Evolutionary conservation across 37 sponge, comb jelly and placozoan genomes (phyloP), one percentile per base, ranked within the genome.

Genomic region (Aplysina aerophoba): DNA sequence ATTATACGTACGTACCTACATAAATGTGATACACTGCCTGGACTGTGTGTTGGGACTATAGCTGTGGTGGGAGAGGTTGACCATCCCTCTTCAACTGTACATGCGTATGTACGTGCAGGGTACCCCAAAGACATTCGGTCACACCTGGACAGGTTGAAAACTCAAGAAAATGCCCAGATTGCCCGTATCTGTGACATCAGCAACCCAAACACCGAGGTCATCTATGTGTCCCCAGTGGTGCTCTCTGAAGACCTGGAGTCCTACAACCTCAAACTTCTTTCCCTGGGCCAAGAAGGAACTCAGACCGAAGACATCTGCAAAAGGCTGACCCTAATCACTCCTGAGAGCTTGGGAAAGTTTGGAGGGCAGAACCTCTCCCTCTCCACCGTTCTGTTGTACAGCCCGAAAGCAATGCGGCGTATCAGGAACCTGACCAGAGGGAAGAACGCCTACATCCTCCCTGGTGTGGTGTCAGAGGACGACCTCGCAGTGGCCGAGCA

Each of bases 151-250:
- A 64, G 92, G 27, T 90, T 92, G 30, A 61, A 62, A 53, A 79
- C 64, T 15, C 37, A 64, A 25, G 93, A 97, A 60, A 89, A 73
- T 77, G 60, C 88, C 16, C 97, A 97, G 73, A 86, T 97, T 85
- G 91, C 85, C 55, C 84, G 97, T 54, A 80, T 97, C 15, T 87
- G 91, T 81, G 93, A 95, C 55, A 41, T 92, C 16, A 75, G 66
- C 55, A 91, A 94, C 72, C 88, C 93, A 50, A 90, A 90, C 55
- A 88, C 89, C 25, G 93, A 96, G 44, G 92, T 98, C 56, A 84
- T 98, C n/a, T 98, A 96, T 73, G 64, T 98, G 24, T 92, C 93
- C 17, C 92, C 96, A 6, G 84, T 94, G 13, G 84, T 82, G 54
- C 40, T 96, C 28, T 78, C 56, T 12, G 80, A 90, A 12, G 99